Base-by-base conservation (phyloP, 1,140 invertebrate species). In the Ceratina japonica region DNA sequence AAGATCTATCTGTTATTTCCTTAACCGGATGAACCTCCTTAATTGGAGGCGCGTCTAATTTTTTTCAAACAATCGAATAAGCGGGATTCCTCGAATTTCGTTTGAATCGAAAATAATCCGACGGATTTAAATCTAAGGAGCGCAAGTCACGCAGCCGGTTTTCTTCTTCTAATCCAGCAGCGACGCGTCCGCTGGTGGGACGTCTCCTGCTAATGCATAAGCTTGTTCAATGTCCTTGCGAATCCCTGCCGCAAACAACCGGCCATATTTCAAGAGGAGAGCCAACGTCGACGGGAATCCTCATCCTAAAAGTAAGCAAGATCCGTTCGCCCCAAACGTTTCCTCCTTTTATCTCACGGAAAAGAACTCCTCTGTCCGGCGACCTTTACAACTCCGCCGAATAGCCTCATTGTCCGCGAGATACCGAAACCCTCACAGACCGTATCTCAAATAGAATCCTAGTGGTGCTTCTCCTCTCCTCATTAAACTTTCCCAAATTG, bases 211-310 rank as follows among this genome's bases (percentile, higher is more conserved):
- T 27, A 68, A 68, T 27, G 65, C 65, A 18, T 27, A 27, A 68
- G 65, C 22, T 68, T 52, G 65, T 52, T 22, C n/a, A 12, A 49
- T 27, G 49, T 16, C 18, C 31, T 65, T 52, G 22, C 65, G 24
- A 68, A 68, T 68, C 65, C 49, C 22, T 24, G 22, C 15, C 16
- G 44, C 65, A 68, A 68, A 68, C 65, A 68, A 18, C 20, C 10
- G 49, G 49, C 49, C 22, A 18, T 68, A 68, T 52, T 68, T 68
- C 12, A 68, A 52, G 49, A 10, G 16, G 4, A 52, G 65, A 12
- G 13, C 10, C 22, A 49, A n/a, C 16, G 61, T 61, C 59, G 59
- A 61, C 24, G 59, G 24, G 22, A 61, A 24, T 68, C 65, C 24
- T 24, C 52, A 68, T 68, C 49, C 65, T 1, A 12, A 52, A 68